A percentile compares a stretch with the other conserved stretches of the same genome.
These are phyloP conservation scores for Plectus sambesii DNA, from an alignment of 1,140 invertebrate genomes.

Conservation along the genomic window DNA sequence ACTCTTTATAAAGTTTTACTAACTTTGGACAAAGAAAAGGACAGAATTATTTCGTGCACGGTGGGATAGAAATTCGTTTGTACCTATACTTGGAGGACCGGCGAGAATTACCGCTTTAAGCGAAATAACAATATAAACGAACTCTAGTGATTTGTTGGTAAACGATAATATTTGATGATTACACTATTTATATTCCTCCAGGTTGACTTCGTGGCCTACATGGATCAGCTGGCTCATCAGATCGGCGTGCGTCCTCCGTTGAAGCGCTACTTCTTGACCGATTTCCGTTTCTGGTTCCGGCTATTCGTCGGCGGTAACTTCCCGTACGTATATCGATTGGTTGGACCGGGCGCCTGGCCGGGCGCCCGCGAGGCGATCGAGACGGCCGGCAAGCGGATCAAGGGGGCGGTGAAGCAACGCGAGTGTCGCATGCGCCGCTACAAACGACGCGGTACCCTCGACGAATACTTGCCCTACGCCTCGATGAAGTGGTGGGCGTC, in stretches of 20 bases:
- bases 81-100: too few species aligned
- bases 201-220: conserved; percentile 48
- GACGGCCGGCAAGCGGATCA: conserved; percentile 27
- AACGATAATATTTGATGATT: too few species aligned
- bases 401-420: conserved; percentile 35
- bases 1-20: too few species aligned
- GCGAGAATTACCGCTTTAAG: too few species aligned
- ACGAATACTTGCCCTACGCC: conserved; percentile 38
- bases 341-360: conserved; percentile 48
- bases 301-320: conserved; percentile 47
- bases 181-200: conserved; percentile 47
- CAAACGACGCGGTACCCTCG: conserved; percentile 29
- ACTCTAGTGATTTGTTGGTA: conserved; percentile 12
- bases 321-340: conserved; percentile 51
- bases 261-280: conserved; percentile 20
- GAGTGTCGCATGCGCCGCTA: conserved; percentile 34
- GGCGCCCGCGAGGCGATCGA: conserved; percentile 49
- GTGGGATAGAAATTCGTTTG: too few species aligned
- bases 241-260: conserved; percentile 48
- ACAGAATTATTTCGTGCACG: too few species aligned
- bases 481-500: conserved; percentile 35
- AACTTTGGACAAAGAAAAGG: too few species aligned
- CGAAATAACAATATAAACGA: too few species aligned
- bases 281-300: conserved; percentile 24
- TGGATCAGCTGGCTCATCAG: conserved; percentile 49